These are phyloP conservation scores for Gisinianus flammeolus DNA, from an alignment of 2,888 invertebrate genomes.

Conservation along the genomic window DNA sequence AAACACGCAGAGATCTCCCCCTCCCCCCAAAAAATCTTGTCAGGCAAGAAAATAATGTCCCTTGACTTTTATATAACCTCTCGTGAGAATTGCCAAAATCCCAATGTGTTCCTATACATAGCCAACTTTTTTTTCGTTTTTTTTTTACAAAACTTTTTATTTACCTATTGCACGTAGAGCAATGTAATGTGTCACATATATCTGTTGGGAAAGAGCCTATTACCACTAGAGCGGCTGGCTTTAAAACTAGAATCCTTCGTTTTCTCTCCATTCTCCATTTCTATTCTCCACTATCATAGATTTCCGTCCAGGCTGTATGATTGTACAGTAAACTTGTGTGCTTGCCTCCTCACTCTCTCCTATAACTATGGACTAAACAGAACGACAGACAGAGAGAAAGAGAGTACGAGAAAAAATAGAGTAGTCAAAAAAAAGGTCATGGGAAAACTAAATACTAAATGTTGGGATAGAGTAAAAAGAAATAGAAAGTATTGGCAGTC, in stretches of 20 bases:
- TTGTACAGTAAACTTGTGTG: too few species aligned
- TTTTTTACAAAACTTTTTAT: constrained; percentile 40
- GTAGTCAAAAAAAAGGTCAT: constrained; percentile 35
- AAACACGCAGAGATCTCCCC: constrained; percentile 11
- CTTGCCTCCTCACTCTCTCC: not conserved
- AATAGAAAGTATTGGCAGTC: constrained; percentile 3
- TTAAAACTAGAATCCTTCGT: constrained; percentile 31
- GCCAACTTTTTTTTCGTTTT: constrained; percentile 23
- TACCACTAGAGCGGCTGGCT: constrained; percentile 31
- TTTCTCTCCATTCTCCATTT: constrained; percentile 15
- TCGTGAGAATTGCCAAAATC: constrained; percentile 52
- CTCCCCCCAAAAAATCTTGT: constrained; percentile 41
- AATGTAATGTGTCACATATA: constrained; percentile 48
- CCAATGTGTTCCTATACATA: constrained; percentile 33
- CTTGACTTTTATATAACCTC: constrained; percentile 52
- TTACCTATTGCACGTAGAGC: constrained; percentile 45
- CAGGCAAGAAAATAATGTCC: constrained; percentile 50
- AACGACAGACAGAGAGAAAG: not conserved
- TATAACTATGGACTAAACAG: not conserved
- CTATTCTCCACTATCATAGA: constrained; percentile 21
- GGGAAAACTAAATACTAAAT: constrained; percentile 31
- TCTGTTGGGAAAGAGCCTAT: constrained; percentile 38
- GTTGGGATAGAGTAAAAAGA: not conserved
- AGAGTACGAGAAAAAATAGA: not conserved
- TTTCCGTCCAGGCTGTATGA: constrained; percentile 2